A percentile compares a stretch with the other conserved stretches of the same genome.
phyloP scores from a whole-genome alignment of 2,113 vertebrate species.

The Bettongia penicillata region DNA sequence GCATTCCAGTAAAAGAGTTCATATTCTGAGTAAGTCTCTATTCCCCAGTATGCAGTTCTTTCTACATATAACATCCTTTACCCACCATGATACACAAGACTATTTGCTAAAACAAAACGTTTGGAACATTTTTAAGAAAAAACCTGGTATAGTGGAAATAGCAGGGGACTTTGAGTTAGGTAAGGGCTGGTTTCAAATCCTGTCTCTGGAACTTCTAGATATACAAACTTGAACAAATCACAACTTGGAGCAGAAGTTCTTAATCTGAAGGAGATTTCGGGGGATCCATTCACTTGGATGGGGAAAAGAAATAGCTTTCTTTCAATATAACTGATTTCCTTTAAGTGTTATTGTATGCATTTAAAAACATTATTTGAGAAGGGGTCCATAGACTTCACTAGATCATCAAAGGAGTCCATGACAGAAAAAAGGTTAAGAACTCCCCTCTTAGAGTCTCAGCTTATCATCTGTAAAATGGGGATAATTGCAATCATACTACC shows the following conservation, averaged over 20 bases:
- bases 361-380: not conserved
- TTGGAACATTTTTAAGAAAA: not conserved
- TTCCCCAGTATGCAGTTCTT: not conserved
- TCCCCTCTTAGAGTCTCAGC: not conserved
- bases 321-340: not conserved
- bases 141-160: not conserved
- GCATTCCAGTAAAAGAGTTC: not conserved
- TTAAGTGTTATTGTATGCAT: not conserved
- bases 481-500: not conserved
- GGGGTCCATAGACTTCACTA: not conserved
- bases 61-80: not conserved
- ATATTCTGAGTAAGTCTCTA: not conserved
- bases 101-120: not conserved
- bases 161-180: not conserved
- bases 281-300: not conserved
- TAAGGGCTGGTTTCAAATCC: not conserved
- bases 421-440: not conserved
- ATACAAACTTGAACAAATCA: not conserved
- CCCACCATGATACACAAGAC: not conserved
- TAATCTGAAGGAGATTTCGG: not conserved
- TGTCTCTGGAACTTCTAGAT: not conserved
- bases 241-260: not conserved
- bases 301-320: not conserved
- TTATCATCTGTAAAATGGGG: not conserved
- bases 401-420: not conserved